phyloP scores from a whole-genome alignment of 2,113 vertebrate species.

The Catagonus wagneri region DNA sequence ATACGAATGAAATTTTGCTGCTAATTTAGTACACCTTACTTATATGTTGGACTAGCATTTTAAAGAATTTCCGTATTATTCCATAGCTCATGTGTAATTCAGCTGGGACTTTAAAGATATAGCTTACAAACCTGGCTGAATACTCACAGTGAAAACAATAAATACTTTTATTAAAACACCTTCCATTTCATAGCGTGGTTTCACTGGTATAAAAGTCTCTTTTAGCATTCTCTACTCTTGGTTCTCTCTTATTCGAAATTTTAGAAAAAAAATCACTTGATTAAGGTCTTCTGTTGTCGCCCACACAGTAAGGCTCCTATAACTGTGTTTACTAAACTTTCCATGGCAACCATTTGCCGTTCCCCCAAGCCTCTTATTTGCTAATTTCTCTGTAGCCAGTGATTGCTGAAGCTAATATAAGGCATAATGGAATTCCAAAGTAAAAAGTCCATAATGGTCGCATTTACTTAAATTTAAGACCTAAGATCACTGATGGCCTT shows the following conservation, averaged over 20 bases:
- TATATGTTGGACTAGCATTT: background rate
- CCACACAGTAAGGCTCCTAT: background rate
- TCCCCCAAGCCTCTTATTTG: background rate
- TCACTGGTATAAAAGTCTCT: background rate
- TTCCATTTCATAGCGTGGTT: background rate
- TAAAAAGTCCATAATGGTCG: background rate
- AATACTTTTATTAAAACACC: background rate
- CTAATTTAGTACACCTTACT: background rate
- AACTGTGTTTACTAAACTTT: background rate
- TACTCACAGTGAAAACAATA: background rate
- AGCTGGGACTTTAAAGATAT: background rate
- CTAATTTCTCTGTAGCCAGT: background rate
- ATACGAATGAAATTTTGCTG: background rate
- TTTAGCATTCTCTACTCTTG: fast-evolving
- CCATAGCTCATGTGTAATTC: background rate
- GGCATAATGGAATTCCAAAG: background rate
- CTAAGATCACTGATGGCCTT: background rate
- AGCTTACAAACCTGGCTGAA: background rate
- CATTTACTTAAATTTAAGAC: background rate
- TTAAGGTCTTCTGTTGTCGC: background rate
- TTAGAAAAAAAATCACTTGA: background rate
- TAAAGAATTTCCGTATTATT: background rate
- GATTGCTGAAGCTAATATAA: background rate
- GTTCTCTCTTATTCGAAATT: conserved; percentile 8
- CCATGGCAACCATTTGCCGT: background rate